Evolutionary conservation across 2,888 invertebrate species (phyloP), one percentile per base, ranked within the genome.

Genomic region (Schizotus pectinicornis): DNA sequence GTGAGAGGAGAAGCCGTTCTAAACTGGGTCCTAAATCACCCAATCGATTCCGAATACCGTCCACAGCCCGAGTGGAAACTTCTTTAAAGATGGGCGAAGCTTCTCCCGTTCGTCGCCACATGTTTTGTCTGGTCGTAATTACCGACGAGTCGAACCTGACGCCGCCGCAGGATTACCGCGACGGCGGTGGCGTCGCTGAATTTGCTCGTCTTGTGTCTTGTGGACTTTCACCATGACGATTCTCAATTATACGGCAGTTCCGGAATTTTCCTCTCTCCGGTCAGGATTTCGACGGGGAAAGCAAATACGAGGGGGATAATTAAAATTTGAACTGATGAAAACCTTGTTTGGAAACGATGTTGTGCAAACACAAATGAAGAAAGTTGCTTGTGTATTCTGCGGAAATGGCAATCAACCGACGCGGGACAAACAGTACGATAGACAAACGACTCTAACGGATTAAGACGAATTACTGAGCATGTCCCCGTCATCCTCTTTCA

Each of bases 241-340:
- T 56, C 49, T 37, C 56, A 49, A 56, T 56, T 56, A 56, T 43
- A 36, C 43, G 8, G 36, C 56, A 49, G 36, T 36, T 42, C 37
- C 36, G 41, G 48, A 49, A 49, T 56, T 56, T 53, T 48, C 22
- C 3, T 22, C 22, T 22, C 22, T 22, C 43, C 32, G 37, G 49
- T 41, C 43, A 9, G 47, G 49, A 43, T 49, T 56, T 45, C 50
- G 32, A 49, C 50, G 42, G 45, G 45, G 38, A 56, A 31, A 30
- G 45, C 51, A 56, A 56, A 56, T 46, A 51, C 45, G 38, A 3
- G 22, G 22, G 43, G 31, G 56, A 56, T 56, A 56, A 56, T 56
- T 56, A 56, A 56, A 56, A 56, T 51, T 43, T 43, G n/a, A 43
- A 7, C 43, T 31, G 31, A 30, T 11, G n/a, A 42, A 41, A 51